A percentile compares a stretch with the other conserved stretches of the same genome.
Conservation (phyloP, 2,113 vertebrate genomes). For the Coryphaenoides rupestris region DNA sequence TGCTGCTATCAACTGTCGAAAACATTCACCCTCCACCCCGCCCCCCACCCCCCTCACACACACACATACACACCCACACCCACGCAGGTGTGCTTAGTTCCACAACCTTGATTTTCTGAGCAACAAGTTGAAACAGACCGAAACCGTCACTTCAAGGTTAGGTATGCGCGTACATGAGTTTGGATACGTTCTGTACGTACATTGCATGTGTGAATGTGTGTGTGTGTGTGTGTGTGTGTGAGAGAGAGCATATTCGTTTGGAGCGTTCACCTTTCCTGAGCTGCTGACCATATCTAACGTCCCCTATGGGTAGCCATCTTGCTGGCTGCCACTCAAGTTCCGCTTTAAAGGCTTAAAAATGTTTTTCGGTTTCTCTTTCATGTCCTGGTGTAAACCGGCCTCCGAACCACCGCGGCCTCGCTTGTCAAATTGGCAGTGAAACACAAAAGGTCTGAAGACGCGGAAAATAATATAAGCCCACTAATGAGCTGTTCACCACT, state of each 20-base stretch:
- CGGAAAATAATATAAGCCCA: background rate
- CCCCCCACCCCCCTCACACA: constrained; percentile 12
- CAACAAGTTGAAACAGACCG: constrained; percentile 71
- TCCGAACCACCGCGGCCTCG: constrained; percentile 34
- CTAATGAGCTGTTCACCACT: constrained; percentile 19
- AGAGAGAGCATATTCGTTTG: background rate
- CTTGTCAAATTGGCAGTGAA: constrained; percentile 48
- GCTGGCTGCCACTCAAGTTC: constrained; percentile 48
- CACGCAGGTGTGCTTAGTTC: constrained; percentile 59
- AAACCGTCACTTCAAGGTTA: constrained; percentile 32
- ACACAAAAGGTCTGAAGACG: constrained; percentile 19
- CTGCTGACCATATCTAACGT: constrained; percentile 33
- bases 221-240: background rate
- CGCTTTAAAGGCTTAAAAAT: constrained; percentile 39
- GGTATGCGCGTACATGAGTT: no score
- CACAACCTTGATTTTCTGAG: constrained; percentile 51
- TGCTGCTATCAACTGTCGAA: constrained; percentile 38
- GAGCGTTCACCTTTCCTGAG: constrained; percentile 9
- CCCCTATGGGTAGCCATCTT: constrained; percentile 50
- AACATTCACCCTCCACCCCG: constrained; percentile 1
- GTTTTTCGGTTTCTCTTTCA: constrained; percentile 8
- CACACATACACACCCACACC: constrained; percentile 16
- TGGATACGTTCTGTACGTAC: background rate
- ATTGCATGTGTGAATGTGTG: constrained; percentile 30
- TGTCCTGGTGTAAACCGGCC: constrained; percentile 24